Base-by-base conservation (phyloP, 1,140 invertebrate genomes). In the Lordiphosa mommai region DNA sequence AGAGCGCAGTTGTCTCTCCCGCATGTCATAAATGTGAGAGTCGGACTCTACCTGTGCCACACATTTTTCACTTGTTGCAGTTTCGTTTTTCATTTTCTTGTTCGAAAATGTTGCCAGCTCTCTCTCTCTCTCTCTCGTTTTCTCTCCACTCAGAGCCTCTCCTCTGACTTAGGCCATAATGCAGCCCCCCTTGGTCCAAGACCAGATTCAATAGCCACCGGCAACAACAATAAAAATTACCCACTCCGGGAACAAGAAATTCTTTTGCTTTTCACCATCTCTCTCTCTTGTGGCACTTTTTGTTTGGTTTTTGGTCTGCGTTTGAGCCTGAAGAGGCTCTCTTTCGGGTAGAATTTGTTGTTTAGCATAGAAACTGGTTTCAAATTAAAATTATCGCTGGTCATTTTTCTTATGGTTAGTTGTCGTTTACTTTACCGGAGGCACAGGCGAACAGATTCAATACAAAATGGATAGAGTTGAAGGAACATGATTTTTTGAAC, bases 361-460 rank as follows among this genome's bases (percentile, higher is more conserved):
- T 77, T 82, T 82, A 74, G 72, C 82, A 86, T 76, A 80, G 72
- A 87, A 86, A 86, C 82, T 87, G 82, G 82, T 86, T 86, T 86
- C 84, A 77, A 86, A 86, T 86, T 86, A 86, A 86, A 86, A 86
- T 86, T 86, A 86, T 86, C 84, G 84, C 61, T 84, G 84, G 85
- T 87, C 82, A 87, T 86, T 86, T 86, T 86, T 86, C 77, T 70
- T 87, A 84, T 84, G 79, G 67, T 77, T 82, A 82, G 76, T 84
- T 82, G 77, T 84, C 77, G 76, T 82, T 82, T 82, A 84, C 67
- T 82, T 82, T 59, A 68, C 61, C 61, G 74, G 5, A 27, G 23
- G 23, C 23, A 27, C 23, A 27, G 23, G 7, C 6, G 23, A 27
- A 27, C 23, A 27, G 23, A 27, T 27, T 27, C 23, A 1, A 6